phyloP scores from a whole-genome alignment of 2,113 vertebrate genomes.

The Phalacrocorax carbo region DNA sequence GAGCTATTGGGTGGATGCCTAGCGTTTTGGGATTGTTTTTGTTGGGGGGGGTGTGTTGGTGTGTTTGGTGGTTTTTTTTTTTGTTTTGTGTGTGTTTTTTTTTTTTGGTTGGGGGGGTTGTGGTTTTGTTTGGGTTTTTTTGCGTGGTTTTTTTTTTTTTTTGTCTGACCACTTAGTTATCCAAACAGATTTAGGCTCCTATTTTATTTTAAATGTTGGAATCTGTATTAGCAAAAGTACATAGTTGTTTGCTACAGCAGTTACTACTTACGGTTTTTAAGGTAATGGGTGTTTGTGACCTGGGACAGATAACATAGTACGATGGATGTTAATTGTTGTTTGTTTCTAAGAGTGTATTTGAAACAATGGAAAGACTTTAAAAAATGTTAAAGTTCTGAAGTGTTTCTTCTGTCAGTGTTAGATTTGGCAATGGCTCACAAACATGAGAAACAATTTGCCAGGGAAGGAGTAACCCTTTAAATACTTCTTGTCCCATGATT shows the following conservation, averaged over 20 bases:
- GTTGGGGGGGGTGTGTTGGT: too few relatives aligned
- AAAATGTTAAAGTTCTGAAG: slow-evolving; percentile 42
- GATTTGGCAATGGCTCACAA: slow-evolving; percentile 41
- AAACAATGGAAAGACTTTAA: slow-evolving; percentile 56
- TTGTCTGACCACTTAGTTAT: not conserved
- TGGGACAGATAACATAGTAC: not conserved
- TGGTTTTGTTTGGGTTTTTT: too few relatives aligned
- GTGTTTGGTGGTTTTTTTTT: too few relatives aligned
- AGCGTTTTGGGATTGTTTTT: not conserved
- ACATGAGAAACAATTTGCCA: not conserved
- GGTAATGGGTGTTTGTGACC: not conserved
- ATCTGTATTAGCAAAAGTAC: not conserved
- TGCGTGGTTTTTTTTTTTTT: not conserved
- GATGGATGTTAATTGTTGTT: not conserved
- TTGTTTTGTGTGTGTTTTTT: too few relatives aligned
- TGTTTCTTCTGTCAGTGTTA: slow-evolving; percentile 42
- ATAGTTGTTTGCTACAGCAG: not conserved
- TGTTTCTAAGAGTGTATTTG: not conserved
- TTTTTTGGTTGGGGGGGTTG: too few relatives aligned
- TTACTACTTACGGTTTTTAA: not conserved
- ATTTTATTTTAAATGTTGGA: not conserved
- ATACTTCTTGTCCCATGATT: not conserved
- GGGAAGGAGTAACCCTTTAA: not conserved
- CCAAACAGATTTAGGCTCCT: not conserved
- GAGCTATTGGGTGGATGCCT: slow-evolving; percentile 37